Base-by-base conservation (phyloP, 2,113 vertebrate genomes). In the Procavia capensis region DNA sequence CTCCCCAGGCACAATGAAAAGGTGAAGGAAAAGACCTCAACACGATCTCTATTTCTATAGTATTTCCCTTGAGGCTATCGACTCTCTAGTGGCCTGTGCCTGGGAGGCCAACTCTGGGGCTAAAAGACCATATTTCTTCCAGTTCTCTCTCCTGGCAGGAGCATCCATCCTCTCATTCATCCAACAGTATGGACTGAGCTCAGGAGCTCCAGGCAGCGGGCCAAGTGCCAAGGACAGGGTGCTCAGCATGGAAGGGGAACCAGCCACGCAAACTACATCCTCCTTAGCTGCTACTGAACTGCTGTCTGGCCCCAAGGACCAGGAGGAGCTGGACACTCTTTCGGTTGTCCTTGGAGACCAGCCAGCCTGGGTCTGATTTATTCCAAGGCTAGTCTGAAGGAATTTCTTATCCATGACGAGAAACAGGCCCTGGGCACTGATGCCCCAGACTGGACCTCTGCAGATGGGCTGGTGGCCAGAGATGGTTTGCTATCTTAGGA, bases 21-120 rank as follows among this genome's bases (percentile, higher is more conserved):
- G 39, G 24, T 0, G 27, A 43, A 29, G 41, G 20, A 11, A 43
- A 34, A 39, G 61, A 24, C 31, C 50, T 9, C 16, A 34, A 72
- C 92, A 82, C 88, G 39, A 39, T 72, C 72, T 92, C 90, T 97
- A 91, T 96, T 90, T 78, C 34, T 0, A 2, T 9, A 17, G 3
- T 1, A 63, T 84, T 39, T 14, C 75, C 78, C 70, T 31, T 47
- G 22, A 41, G 54, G 91, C 61, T 78, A 29, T 25, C 74, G 6
- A 47, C 43, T 27, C 14, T 75, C 3, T 14, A 11, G 72, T 13
- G 10, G 3, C 31, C 36, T 88, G 54, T 8, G 50, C 36, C 29
- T 80, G 31, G 50, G 43, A 70, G 78, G 81, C 39, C 64, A 43
- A 39, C 29, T 82, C 87, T 50, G 70, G 45, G 57, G 74, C 63